Base-by-base conservation (phyloP, 2,797 vertebrate genomes). In the Champsocephalus esox region DNA sequence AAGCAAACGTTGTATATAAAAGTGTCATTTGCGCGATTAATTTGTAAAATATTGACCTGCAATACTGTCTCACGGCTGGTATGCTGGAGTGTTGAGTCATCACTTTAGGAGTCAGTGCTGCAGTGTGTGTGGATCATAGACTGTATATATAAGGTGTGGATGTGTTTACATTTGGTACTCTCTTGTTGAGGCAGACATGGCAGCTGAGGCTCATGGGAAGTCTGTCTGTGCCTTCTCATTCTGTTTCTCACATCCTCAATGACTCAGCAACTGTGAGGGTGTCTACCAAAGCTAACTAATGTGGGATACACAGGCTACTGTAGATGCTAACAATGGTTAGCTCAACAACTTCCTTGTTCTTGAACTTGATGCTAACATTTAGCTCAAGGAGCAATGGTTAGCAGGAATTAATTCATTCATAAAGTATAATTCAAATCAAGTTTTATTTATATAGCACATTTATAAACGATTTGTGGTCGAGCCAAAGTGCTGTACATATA, bases 51-150 rank as follows among this genome's bases (percentile, higher is more conserved):
- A 21, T 44, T 21, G 41, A 17, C 13, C 10, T 68, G 8, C 12
- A 19, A 19, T 51, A 21, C 17, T 59, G 60, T 65, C 9, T 24
- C 34, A 24, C 7, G 59, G 65, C 44, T 51, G 12, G 9, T 41
- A 0, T 38, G 13, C 19, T 58, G 41, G 44, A 43, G 2, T 89
- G 90, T 80, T 79, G 90, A 89, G 89, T 92, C 91, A 92, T 88
- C 77, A 66, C 73, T n/a, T 1, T 2, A 76, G 63, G 77, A 80
- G 43, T 56, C 60, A 12, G 52, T 79, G 83, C 87, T 89, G 83
- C 81, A 79, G 80, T 75, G 74, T 48, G 43, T 77, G 70, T 75
- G 60, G 32, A 75, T 50, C n/a, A n/a, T n/a, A n/a, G n/a, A n/a
- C n/a, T n/a, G n/a, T n/a, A n/a, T n/a, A n/a, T n/a, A n/a, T n/a